Conservation (phyloP, 2,797 vertebrate genomes). For the Acrossocheilus fasciatus region DNA sequence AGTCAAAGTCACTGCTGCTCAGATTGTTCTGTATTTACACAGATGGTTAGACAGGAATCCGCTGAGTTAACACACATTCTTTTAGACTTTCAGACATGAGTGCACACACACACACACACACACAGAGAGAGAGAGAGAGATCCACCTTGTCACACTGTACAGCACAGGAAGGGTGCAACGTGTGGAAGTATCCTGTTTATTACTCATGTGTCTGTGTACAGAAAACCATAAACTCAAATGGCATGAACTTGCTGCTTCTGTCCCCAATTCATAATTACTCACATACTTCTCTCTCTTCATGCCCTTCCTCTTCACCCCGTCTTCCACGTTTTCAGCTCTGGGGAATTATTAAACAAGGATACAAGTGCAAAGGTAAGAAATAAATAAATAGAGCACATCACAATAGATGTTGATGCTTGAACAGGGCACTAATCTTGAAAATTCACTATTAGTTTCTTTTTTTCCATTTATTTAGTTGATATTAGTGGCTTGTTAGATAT, state of each 20-base stretch:
- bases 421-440: neutral
- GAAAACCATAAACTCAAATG: constrained; percentile 47
- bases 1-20: constrained; percentile 28
- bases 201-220: constrained; percentile 58
- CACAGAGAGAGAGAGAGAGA: constrained; percentile 4
- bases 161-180: constrained; percentile 82
- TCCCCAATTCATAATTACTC: constrained; percentile 60
- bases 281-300: constrained; percentile 71
- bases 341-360: constrained; percentile 99
- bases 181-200: constrained; percentile 85
- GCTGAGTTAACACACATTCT: constrained; percentile 46
- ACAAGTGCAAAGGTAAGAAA: constrained; percentile 95
- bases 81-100: constrained; percentile 26
- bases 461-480: neutral
- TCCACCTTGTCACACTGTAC: constrained; percentile 21
- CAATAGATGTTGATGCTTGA: neutral
- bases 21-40: constrained; percentile 54
- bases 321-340: constrained; percentile 86
- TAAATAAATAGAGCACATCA: neutral
- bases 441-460: constrained; percentile 6
- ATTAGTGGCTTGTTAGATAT: neutral
- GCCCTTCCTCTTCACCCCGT: constrained; percentile 62
- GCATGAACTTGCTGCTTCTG: constrained; percentile 70
- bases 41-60: constrained; percentile 56
- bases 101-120: constrained; percentile 13